Conservation (phyloP, 2,888 invertebrate genomes). For the Macaria notata region DNA sequence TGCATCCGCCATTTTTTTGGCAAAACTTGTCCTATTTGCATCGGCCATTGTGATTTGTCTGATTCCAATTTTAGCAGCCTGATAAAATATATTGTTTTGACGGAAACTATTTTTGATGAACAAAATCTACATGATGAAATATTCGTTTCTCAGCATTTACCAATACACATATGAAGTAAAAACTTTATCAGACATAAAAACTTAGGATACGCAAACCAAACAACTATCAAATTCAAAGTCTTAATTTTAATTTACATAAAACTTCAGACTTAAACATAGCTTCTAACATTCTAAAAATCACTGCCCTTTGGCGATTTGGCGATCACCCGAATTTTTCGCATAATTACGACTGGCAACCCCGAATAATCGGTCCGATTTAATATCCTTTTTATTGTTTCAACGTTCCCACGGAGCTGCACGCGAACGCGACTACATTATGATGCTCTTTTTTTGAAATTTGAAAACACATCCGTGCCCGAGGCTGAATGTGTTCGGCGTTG, state of each 20-base stretch:
- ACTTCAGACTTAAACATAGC: constrained; percentile 14
- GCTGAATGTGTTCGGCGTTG: constrained; percentile 36
- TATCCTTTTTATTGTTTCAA: constrained; percentile 61
- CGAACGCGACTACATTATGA: constrained; percentile 56
- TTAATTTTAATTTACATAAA: too few species aligned
- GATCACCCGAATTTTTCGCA: constrained; percentile 58
- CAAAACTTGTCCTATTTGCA: constrained; percentile 23
- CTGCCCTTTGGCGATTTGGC: constrained; percentile 38
- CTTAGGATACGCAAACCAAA: too few species aligned
- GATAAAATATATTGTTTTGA: background rate
- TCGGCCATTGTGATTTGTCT: constrained; percentile 7
- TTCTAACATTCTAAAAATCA: constrained; percentile 31
- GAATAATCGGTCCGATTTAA: constrained; percentile 54
- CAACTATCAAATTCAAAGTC: too few species aligned
- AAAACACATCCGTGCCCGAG: constrained; percentile 68
- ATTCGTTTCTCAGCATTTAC: too few species aligned
- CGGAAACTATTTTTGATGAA: too few species aligned
- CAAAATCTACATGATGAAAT: too few species aligned
- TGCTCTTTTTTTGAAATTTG: constrained; percentile 45
- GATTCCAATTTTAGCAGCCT: background rate
- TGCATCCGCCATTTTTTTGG: constrained; percentile 59
- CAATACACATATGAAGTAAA: too few species aligned
- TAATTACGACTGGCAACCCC: constrained; percentile 55
- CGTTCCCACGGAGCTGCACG: constrained; percentile 75
- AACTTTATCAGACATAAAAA: too few species aligned